Conservation (phyloP, 1,140 invertebrate species). For the Drosophila nebulosa region DNA sequence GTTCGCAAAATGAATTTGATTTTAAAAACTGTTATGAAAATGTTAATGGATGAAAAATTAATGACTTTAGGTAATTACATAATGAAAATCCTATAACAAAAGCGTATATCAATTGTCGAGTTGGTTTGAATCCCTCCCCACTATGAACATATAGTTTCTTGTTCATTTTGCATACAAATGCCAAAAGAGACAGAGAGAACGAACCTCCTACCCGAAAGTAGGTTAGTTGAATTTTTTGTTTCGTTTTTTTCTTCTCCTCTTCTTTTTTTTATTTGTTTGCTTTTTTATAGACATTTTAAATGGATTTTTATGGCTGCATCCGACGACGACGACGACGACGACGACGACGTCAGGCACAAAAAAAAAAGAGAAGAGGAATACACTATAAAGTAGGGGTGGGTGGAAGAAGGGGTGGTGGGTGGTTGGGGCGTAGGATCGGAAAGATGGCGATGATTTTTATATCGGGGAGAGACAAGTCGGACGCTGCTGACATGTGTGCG, state of each 20-base stretch:
- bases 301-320: constrained; percentile 62
- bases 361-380: constrained; percentile 18
- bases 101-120: constrained; percentile 24
- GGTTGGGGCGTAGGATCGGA: neutral
- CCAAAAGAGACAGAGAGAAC: constrained; percentile 25
- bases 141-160: constrained; percentile 1
- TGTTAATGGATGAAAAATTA: no score
- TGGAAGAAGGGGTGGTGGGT: neutral
- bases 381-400: neutral
- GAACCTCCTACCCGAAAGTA: constrained; percentile 42
- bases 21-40: no score
- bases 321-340: constrained; percentile 23
- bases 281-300: constrained; percentile 59
- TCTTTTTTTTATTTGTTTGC: constrained; percentile 33
- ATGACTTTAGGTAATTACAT: no score
- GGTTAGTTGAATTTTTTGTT: constrained; percentile 54
- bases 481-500: constrained; percentile 3
- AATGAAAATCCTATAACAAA: neutral
- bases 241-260: constrained; percentile 30
- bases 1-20: no score
- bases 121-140: neutral
- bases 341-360: constrained; percentile 19
- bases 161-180: constrained; percentile 29
- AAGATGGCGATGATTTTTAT: neutral
- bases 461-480: neutral